Base-by-base conservation (phyloP, 2,797 vertebrate genomes). In the Eulemur coronatus region DNA sequence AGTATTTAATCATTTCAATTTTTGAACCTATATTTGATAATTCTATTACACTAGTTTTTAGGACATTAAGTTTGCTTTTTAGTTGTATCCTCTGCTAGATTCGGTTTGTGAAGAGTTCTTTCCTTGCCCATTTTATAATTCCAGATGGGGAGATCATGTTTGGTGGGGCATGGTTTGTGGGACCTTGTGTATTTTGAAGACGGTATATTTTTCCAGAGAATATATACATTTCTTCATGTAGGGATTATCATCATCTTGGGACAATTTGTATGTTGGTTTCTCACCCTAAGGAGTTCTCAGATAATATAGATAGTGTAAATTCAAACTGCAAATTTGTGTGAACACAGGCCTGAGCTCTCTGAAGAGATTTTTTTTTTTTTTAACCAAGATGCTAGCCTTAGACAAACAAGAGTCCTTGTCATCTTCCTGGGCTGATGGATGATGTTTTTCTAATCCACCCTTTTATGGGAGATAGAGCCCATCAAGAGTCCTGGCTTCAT, bases 1-100 rank as follows among this genome's bases (percentile, higher is more conserved):
- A 90, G 11, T 72, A 78, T 78, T 84, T 72, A 86, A 82, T 91
- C 28, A 63, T 69, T 65, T 86, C 82, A 82, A 72, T 38, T 84
- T 75, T 93, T 52, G 18, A 78, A 52, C 2, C 4, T 46, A 1
- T 41, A 61, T 63, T 94, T 57, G 8, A 57, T 76, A n/a, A 78
- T 94, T 97, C 35, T 75, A 43, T 76, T 75, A 61, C 69, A 76
- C 12, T 52, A 35, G 13, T 48, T 94, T 67, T 86, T 86, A 86
- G 63, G 20, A 55, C n/a, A 63, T 84, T 78, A 84, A 24, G 2
- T 85, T 89, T 89, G 43, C 7, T 88, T 79, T 91, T 22, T 43
- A 48, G 7, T 82, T 78, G 14, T 81, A 18, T 26, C 22, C 8
- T 57, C 41, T 73, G 13, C 17, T 90, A 35, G 20, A 41, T 79